Base-by-base conservation (phyloP, 2,797 vertebrate species). In the Onychomys arenicola region DNA sequence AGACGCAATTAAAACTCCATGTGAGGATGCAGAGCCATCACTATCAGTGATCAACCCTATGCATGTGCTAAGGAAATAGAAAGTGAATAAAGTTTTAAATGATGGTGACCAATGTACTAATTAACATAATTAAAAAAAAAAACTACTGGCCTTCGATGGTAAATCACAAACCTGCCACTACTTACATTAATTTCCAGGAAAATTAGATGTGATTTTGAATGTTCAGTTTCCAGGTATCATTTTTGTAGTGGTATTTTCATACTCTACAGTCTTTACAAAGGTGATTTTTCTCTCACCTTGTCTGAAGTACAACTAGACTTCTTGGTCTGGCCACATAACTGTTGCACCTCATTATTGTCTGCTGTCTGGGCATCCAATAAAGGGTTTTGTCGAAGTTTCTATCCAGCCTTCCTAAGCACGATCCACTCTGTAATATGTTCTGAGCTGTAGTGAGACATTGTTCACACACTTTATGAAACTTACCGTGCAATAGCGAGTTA, bases 121-220 rank as follows among this genome's bases (percentile, higher is more conserved):
- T 43, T 69, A 73, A 85, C 34, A 34, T 61, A 88, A 87, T 65
- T 87, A 55, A 76, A 83, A 85, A 76, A 83, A 85, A 65, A 14
- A 65, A 14, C 52, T 11, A 17, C 71, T 57, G 59, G 21, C 69
- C 52, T 87, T 87, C 43, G 95, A 21, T 69, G 90, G 88, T 76
- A 93, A 94, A 91, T 80, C 86, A 69, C 77, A 93, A 89, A 67
- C 67, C 34, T 77, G 16, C 1, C 1, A 12, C 4, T 63, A 37
- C 57, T 85, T 67, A 91, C 25, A 94, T 84, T 77, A 67, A 89
- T 75, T 49, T 34, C 67, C 27, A 86, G 34, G 29, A 81, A 95
- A 93, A 65, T 90, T 49, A 95, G 59, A 85, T 78, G 34, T 87
- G 43, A 93, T 7, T 90, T 76, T 94, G 55, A 90, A 89, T 37